phyloP scores from a whole-genome alignment of 30 jellyfish, hydroid and myxozoan species.

The Rhopilema esculentum region DNA sequence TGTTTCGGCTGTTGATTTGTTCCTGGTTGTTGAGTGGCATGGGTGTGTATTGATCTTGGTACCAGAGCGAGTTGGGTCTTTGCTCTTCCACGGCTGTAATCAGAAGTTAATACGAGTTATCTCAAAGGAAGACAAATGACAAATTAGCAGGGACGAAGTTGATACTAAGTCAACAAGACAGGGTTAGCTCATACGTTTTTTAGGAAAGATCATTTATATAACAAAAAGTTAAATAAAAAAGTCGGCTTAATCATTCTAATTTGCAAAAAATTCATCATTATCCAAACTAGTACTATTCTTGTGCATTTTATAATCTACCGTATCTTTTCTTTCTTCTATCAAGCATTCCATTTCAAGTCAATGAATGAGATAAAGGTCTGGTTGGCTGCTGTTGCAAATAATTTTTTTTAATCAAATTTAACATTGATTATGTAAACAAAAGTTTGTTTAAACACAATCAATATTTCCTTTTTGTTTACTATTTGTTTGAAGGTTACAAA shows the following conservation, averaged over 20 bases:
- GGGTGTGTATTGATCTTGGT: slow-evolving; percentile 77
- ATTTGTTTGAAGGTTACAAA: too few species aligned
- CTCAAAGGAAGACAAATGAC: neutral
- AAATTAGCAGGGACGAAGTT: neutral
- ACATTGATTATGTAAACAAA: too few species aligned
- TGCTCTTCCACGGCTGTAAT: slow-evolving; percentile 93
- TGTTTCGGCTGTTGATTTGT: neutral
- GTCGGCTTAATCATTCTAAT: neutral
- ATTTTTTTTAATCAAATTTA: too few species aligned
- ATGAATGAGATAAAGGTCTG: too few species aligned
- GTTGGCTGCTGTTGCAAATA: too few species aligned
- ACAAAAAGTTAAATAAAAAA: neutral
- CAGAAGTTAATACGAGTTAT: neutral
- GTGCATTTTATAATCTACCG: too few species aligned
- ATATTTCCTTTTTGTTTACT: too few species aligned
- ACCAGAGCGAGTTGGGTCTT: slow-evolving; percentile 85
- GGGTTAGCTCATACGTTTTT: neutral
- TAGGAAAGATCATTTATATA: neutral
- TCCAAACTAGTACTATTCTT: too few species aligned
- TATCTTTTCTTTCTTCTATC: too few species aligned
- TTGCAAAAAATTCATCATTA: too few species aligned
- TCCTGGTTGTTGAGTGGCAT: slow-evolving; percentile 1
- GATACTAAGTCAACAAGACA: neutral
- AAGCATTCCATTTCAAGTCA: too few species aligned
- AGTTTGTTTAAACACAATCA: too few species aligned